phyloP scores from a whole-genome alignment of 2,888 invertebrate genomes.

The Cantharis lateralis region DNA sequence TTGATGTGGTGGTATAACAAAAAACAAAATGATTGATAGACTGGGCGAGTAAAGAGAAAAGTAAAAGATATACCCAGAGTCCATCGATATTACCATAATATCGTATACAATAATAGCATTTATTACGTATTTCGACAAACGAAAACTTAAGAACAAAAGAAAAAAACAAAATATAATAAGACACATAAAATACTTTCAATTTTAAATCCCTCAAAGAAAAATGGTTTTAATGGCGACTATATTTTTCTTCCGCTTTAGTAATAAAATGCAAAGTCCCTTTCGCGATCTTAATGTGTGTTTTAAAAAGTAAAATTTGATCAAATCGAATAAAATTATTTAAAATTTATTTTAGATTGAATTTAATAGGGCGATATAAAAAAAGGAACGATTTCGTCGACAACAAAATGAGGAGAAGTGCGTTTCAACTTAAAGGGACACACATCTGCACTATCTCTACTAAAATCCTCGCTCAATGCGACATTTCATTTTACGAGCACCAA shows the following conservation, averaged over 20 bases:
- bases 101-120: neutral
- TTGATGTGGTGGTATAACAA: neutral
- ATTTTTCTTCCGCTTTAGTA: neutral
- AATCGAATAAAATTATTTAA: neutral
- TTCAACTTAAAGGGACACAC: neutral
- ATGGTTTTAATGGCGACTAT: neutral
- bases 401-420: neutral
- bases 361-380: neutral
- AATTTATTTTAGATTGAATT: neutral
- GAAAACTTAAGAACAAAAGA: neutral
- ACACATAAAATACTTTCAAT: neutral
- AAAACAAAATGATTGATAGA: neutral
- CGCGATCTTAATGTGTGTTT: neutral
- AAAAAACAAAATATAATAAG: neutral
- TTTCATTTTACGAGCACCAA: conserved; percentile 4
- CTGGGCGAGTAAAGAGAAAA: neutral
- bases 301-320: neutral
- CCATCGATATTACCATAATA: neutral
- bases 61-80: neutral
- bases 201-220: neutral
- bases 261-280: neutral
- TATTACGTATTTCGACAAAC: neutral
- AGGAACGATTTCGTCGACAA: neutral
- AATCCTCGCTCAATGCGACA: neutral
- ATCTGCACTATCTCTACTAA: neutral